phyloP scores from a whole-genome alignment of 2,797 vertebrate species.

The Notolabrus celidotus region DNA sequence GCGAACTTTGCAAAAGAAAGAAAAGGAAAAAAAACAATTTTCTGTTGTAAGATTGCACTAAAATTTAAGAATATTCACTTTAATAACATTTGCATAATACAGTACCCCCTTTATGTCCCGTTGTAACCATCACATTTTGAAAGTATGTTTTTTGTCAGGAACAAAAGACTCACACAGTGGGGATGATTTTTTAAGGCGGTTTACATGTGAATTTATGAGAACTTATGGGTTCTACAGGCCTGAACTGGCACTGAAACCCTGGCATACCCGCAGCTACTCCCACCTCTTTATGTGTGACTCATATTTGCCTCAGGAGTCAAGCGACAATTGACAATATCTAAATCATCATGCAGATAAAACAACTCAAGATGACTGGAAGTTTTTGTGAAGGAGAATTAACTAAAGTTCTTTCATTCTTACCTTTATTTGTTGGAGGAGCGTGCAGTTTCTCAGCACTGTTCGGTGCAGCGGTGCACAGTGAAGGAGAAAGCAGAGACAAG shows the following conservation, averaged over 20 bases:
- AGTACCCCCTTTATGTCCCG: fast-evolving
- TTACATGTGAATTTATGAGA: not conserved
- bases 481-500: conserved; percentile 75
- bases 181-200: not conserved
- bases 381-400: fast-evolving
- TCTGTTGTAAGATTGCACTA: not conserved
- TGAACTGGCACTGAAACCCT: conserved; percentile 30
- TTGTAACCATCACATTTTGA: not conserved
- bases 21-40: not conserved
- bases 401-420: conserved; percentile 61
- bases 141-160: not conserved
- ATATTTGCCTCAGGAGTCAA: conserved; percentile 21
- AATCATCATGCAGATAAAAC: not conserved
- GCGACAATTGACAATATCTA: conserved; percentile 7
- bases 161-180: not conserved
- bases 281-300: conserved; percentile 43
- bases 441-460: conserved; percentile 41
- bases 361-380: not conserved
- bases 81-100: not conserved
- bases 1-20: not conserved
- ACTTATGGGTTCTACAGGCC: conserved; percentile 25
- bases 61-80: not conserved
- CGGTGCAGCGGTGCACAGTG: conserved; percentile 69
- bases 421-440: conserved; percentile 55
- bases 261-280: conserved; percentile 25